Conservation (phyloP, 1,140 invertebrate species). For the Drosophila pallidifrons region DNA sequence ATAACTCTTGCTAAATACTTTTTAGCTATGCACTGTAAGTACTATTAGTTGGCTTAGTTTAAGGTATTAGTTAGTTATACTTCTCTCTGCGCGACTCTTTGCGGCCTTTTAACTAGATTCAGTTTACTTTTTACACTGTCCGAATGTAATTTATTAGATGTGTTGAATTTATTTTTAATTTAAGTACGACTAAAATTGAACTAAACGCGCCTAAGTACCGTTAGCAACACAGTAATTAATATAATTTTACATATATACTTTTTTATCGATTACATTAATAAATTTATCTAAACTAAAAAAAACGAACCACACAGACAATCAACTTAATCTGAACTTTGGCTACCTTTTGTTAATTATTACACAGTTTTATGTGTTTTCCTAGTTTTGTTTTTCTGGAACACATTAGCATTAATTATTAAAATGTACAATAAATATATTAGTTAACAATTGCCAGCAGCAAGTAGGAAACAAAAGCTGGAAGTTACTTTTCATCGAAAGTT, state of each 20-base stretch:
- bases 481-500: conserved; percentile 1
- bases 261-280: conserved; percentile 14
- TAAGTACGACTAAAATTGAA: conserved; percentile 44
- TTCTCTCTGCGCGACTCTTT: conserved; percentile 7
- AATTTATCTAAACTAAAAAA: conserved; percentile 69
- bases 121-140: conserved; percentile 31
- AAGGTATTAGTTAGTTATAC: conserved; percentile 15
- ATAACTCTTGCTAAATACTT: conserved; percentile 68
- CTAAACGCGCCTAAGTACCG: conserved; percentile 57
- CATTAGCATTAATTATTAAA: conserved; percentile 65
- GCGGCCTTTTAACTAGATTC: conserved; percentile 18
- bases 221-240: conserved; percentile 38
- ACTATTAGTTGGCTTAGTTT: conserved; percentile 21
- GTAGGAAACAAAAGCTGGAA: conserved; percentile 16
- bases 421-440: conserved; percentile 45
- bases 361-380: conserved; percentile 30
- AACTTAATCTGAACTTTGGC: conserved; percentile 68
- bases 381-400: conserved; percentile 63
- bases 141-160: conserved; percentile 5
- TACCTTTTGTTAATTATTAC: conserved; percentile 59
- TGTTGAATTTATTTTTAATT: background rate
- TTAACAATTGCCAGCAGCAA: conserved; percentile 34
- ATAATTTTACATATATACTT: conserved; percentile 25
- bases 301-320: conserved; percentile 23
- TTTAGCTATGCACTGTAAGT: conserved; percentile 20